phyloP scores from a whole-genome alignment of 2,888 invertebrate species.

The Dryomyza anilis region DNA sequence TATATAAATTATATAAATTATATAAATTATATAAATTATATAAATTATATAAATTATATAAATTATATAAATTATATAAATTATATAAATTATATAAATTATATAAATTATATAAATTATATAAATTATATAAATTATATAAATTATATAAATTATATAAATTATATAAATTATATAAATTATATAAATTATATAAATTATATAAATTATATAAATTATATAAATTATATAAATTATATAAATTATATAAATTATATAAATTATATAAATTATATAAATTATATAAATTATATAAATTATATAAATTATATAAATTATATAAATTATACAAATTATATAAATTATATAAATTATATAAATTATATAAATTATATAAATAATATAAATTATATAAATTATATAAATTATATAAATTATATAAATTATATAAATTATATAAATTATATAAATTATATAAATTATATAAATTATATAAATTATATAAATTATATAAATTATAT shows the following conservation, averaged over 20 bases:
- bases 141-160: not conserved
- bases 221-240: not conserved
- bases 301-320: not conserved
- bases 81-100: not conserved
- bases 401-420: not conserved
- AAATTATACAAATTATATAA: not conserved
- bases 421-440: not conserved
- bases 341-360: not conserved
- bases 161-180: not conserved
- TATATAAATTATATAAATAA: not conserved
- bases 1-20: not conserved
- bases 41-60: not conserved
- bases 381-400: not conserved
- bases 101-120: not conserved
- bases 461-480: not conserved
- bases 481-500: not conserved
- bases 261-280: not conserved
- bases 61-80: not conserved
- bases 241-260: not conserved
- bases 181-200: not conserved
- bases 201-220: not conserved
- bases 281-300: not conserved
- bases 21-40: not conserved
- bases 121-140: not conserved
- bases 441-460: not conserved